Evolutionary conservation across 37 sponge, comb jelly and placozoan species (phyloP).

Genomic region (Cliona cf. orientalis): DNA sequence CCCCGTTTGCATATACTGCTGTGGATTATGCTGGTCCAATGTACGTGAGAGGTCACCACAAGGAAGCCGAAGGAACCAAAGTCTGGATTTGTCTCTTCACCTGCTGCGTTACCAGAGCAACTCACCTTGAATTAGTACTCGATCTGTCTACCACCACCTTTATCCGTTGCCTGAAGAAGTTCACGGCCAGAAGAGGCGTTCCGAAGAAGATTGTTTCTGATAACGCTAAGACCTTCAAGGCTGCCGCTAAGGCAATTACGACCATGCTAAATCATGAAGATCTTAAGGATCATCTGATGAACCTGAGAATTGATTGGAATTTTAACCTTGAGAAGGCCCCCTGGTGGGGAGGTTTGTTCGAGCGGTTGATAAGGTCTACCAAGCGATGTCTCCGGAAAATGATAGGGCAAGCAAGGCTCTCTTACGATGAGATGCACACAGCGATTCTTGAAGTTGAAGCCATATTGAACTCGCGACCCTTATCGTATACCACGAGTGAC

Average conservation of each 20-base stretch:
- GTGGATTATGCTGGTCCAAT: constrained; percentile 49
- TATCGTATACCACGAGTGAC: constrained; percentile 22
- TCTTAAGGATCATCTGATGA: not conserved
- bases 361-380: constrained; percentile 28
- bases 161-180: constrained; percentile 41
- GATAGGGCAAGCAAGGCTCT: constrained; percentile 43
- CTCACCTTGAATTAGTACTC: constrained; percentile 39
- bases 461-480: constrained; percentile 43
- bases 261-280: constrained; percentile 15
- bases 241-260: constrained; percentile 35
- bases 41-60: not conserved
- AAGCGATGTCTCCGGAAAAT: constrained; percentile 55
- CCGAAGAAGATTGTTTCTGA: constrained; percentile 49
- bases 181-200: constrained; percentile 60
- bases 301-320: constrained; percentile 42
- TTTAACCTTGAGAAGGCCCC: constrained; percentile 57
- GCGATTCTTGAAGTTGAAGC: constrained; percentile 38
- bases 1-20: constrained; percentile 25
- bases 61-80: not conserved
- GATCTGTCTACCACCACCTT: constrained; percentile 28
- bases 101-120: constrained; percentile 41
- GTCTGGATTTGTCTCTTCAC: constrained; percentile 52
- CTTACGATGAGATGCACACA: constrained; percentile 56
- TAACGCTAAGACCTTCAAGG: constrained; percentile 55
- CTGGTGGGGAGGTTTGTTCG: constrained; percentile 70